Conservation (phyloP, 2,888 invertebrate genomes). For the Eristalis intricaria region DNA sequence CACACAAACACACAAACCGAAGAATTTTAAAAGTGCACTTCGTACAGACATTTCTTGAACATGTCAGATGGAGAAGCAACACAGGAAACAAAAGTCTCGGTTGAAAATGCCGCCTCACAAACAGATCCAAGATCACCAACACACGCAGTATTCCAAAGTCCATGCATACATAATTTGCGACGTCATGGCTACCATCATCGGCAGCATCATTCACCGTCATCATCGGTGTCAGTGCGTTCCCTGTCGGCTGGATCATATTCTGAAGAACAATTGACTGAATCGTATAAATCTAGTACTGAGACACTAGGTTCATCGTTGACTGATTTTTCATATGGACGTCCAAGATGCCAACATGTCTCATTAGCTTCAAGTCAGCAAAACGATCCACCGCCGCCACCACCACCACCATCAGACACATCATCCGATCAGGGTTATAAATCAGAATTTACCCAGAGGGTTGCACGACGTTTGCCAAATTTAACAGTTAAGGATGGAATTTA, state of each 20-base stretch:
- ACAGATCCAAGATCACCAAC: conserved; percentile 1
- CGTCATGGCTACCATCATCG: conserved; percentile 18
- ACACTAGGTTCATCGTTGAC: not conserved
- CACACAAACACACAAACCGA: not conserved
- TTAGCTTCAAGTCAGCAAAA: too few relatives aligned
- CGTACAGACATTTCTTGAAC: conserved; percentile 8
- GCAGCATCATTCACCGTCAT: conserved; percentile 31
- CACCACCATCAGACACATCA: not conserved
- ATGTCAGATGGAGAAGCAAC: conserved; percentile 66
- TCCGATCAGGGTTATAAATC: not conserved
- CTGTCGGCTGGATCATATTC: conserved; percentile 17
- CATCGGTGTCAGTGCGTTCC: not conserved
- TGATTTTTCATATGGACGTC: not conserved
- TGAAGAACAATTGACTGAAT: conserved; percentile 19
- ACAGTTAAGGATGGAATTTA: conserved; percentile 37
- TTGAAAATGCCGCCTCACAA: conserved; percentile 28
- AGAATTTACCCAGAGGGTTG: not conserved
- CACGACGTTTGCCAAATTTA: not conserved
- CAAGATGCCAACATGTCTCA: not conserved
- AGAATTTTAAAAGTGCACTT: not conserved
- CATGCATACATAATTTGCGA: conserved; percentile 22
- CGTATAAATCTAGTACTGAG: not conserved
- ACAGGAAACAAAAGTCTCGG: conserved; percentile 57
- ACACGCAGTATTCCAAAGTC: not conserved
- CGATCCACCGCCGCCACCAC: not conserved